Conservation (phyloP, 1,140 invertebrate species). For the Anoplophora glabripennis region DNA sequence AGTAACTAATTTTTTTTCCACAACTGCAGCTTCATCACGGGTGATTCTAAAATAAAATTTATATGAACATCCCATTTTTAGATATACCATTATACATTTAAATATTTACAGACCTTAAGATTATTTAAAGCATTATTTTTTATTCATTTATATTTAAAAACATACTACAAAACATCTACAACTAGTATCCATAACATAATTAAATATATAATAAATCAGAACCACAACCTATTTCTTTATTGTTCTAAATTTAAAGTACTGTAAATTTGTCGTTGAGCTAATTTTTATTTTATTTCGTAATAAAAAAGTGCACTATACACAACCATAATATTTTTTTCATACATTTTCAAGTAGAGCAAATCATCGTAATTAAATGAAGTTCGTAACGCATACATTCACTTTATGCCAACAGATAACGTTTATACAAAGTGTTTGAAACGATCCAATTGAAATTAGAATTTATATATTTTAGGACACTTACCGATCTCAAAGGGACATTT, state of each 20-base stretch:
- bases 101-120: constrained; percentile 35
- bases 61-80: constrained; percentile 11
- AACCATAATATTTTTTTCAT: constrained; percentile 17
- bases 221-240: constrained; percentile 18
- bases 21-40: constrained; percentile 8
- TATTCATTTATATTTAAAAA: constrained; percentile 26
- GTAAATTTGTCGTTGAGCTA: constrained; percentile 17
- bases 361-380: background rate
- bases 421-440: background rate
- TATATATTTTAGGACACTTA: background rate
- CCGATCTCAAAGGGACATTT: too few species aligned
- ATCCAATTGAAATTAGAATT: background rate
- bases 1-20: constrained; percentile 20
- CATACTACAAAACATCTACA: constrained; percentile 22
- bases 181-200: constrained; percentile 6
- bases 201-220: constrained; percentile 6
- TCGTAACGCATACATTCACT: too few species aligned
- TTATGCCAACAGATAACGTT: background rate
- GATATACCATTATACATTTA: constrained; percentile 18
- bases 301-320: constrained; percentile 24
- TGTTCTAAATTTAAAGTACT: constrained; percentile 13
- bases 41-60: background rate
- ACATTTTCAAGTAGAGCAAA: constrained; percentile 1
- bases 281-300: constrained; percentile 6
- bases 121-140: constrained; percentile 37